Evolutionary conservation across 2,888 invertebrate species (phyloP), one percentile per base, ranked within the genome.

Genomic region (Temnothorax ravouxi): DNA sequence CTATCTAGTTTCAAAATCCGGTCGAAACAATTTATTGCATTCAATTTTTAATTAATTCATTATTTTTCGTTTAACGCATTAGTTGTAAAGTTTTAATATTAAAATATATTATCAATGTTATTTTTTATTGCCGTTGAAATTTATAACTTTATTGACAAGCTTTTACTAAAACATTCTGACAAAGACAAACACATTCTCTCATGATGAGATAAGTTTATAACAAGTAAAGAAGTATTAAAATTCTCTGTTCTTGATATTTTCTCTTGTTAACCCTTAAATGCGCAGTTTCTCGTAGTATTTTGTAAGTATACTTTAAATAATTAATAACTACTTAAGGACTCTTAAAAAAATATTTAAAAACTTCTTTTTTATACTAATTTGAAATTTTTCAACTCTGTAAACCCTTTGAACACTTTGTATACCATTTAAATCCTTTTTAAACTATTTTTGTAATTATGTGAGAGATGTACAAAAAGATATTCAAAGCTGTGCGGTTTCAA

Each of bases 171-270:
- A 34, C 0, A 5, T 34, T 34, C 34, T 34, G 34, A 34, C 34
- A 25, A 56, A 56, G 18, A 6, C 18, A 41, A 41, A 41, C 3
- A 72, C 5, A 3, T 56, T 56, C 1, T 34, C 18, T 18, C 15
- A 41, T 2, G 1, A 41, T 38, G 11, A 56, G 3, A 50, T 34
- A 50, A 50, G 2, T 72, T 56, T 18, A 3, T 41, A 56, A 72
- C 15, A 6, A 15, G 29, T 34, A 8, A 25, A 56, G 3, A 41
- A 41, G 56, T 56, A 56, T 72, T 72, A 3, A 41, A 54, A 41
- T 72, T 41, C 3, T 56, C 21, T 41, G 9, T 25, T 56, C 9
- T 72, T 72, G 11, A 72, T 72, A 56, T 72, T 72, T 72, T 0
- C 29, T 29, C 3, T 29, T 29, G 29, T 38, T 54, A 71, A 38